A percentile compares a stretch with the other conserved stretches of the same genome.
Evolutionary conservation across 1,140 invertebrate species (phyloP).

Genomic region (Ganaspis sp.): DNA sequence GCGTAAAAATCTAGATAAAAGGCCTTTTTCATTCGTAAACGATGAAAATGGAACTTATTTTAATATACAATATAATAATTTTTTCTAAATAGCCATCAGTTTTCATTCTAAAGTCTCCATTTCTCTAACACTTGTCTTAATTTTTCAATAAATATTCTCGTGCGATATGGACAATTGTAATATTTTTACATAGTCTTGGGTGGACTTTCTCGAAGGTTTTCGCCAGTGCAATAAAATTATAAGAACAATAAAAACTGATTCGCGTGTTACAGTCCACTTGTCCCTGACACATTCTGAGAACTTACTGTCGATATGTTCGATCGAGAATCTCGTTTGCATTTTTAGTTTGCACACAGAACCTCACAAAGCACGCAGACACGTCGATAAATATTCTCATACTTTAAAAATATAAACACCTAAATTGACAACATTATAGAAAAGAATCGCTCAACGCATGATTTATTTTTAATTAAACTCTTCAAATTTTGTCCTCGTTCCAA

Average conservation of each 20-base stretch:
- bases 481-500: too few relatives aligned
- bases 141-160: not conserved
- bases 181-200: not conserved
- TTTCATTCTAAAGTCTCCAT: constrained; percentile 22
- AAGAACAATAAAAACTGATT: not conserved
- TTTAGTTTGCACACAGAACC: too few relatives aligned
- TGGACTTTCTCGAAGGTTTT: not conserved
- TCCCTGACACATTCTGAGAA: constrained; percentile 18
- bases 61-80: not conserved
- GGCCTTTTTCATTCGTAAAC: not conserved
- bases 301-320: constrained; percentile 4
- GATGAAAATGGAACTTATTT: not conserved
- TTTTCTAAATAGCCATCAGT: not conserved
- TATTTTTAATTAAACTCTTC: not conserved
- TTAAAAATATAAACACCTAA: not conserved
- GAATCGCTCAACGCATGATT: not conserved
- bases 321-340: not conserved
- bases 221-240: not conserved
- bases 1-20: not conserved
- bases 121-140: constrained; percentile 1
- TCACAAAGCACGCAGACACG: constrained; percentile 18
- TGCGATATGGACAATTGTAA: not conserved
- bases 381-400: not conserved
- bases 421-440: not conserved
- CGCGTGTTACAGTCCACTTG: constrained; percentile 1